A percentile compares a stretch with the other conserved stretches of the same genome.
These are phyloP conservation scores for Otus scops DNA, from an alignment of 2,797 vertebrate species.

Conservation along the genomic window DNA sequence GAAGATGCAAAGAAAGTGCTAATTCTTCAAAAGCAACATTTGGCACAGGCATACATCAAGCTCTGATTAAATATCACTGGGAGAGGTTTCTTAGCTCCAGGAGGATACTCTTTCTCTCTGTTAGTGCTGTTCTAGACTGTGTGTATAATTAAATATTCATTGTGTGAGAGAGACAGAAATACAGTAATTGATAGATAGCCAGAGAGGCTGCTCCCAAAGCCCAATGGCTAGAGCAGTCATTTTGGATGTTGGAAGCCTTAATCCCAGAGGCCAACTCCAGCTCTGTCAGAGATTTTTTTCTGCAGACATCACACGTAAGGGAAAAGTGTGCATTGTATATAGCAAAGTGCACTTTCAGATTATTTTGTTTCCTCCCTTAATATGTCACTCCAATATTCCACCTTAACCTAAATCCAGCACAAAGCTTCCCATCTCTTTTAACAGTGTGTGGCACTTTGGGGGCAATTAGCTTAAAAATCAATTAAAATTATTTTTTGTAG, in stretches of 20 bases:
- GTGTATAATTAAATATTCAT: neutral
- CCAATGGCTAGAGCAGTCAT: neutral
- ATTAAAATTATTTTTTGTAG: neutral
- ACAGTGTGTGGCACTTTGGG: neutral
- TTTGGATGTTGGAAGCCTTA: neutral
- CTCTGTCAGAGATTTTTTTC: neutral
- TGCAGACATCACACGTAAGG: rapidly evolving
- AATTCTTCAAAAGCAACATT: neutral
- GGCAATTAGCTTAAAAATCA: neutral
- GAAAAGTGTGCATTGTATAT: neutral
- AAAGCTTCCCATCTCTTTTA: neutral
- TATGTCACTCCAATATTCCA: neutral
- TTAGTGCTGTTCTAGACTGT: neutral
- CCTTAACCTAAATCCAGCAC: neutral
- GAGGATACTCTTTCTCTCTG: neutral
- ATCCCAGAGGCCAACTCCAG: neutral
- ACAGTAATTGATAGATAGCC: neutral
- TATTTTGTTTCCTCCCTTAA: neutral
- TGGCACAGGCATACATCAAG: neutral
- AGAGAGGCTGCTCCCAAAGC: neutral
- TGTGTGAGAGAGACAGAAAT: neutral
- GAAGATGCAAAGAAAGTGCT: neutral
- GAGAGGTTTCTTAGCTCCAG: neutral
- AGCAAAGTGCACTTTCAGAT: neutral
- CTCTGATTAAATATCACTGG: neutral